phyloP scores from a whole-genome alignment of 1,140 invertebrate genomes.

The Lamellibrachia luymesi region DNA sequence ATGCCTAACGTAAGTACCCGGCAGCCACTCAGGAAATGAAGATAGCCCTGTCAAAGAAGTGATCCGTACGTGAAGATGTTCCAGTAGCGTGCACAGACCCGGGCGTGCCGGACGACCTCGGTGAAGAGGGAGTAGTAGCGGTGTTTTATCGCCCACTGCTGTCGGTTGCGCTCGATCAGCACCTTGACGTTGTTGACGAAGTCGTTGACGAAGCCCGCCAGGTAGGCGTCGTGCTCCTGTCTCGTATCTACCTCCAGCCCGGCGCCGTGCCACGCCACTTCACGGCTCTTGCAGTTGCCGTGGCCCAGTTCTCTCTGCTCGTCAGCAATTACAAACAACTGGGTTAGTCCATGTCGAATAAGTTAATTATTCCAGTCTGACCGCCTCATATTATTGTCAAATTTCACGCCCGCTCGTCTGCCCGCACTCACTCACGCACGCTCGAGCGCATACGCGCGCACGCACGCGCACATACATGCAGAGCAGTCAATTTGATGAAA shows the following conservation, averaged over 20 bases:
- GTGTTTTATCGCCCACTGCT: neutral
- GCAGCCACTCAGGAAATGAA: too few species aligned
- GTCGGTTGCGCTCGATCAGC: neutral
- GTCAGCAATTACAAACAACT: neutral
- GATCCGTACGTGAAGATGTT: neutral
- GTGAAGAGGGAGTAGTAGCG: neutral
- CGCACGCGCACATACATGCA: too few species aligned
- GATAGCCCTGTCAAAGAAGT: too few species aligned
- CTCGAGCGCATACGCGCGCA: too few species aligned
- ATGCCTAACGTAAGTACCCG: too few species aligned
- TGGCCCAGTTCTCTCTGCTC: neutral
- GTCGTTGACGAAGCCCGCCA: neutral
- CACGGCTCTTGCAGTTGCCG: neutral
- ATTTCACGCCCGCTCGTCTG: too few species aligned
- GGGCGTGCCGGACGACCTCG: neutral
- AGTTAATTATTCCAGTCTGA: too few species aligned
- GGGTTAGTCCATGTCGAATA: too few species aligned
- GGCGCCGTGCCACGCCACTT: constrained; percentile 1
- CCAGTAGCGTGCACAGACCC: neutral
- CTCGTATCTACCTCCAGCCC: neutral
- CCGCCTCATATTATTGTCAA: too few species aligned
- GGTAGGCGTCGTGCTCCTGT: neutral
- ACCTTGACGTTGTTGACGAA: constrained; percentile 7
- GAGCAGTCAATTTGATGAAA: too few species aligned
- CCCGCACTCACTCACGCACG: too few species aligned